These are phyloP conservation scores for Eupithecia dodoneata DNA, from an alignment of 2,888 invertebrate species.

Conservation along the genomic window DNA sequence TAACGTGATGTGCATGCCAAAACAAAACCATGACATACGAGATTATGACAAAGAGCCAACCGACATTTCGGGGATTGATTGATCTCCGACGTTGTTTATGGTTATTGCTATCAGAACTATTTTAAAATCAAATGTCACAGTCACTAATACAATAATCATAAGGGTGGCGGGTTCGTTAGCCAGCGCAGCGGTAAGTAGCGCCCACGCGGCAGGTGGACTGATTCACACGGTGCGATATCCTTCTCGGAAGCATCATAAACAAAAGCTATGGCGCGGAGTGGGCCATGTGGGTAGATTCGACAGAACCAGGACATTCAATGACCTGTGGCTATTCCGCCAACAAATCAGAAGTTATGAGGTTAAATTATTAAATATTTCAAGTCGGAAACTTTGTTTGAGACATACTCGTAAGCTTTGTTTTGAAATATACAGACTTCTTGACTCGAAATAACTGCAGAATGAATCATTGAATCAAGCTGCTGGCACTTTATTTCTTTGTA, in stretches of 20 bases:
- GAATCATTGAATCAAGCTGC: slow-evolving; percentile 23
- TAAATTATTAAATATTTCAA: slow-evolving; percentile 12
- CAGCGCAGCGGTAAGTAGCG: slow-evolving; percentile 51
- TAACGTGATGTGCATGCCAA: slow-evolving; percentile 3
- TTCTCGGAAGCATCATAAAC: slow-evolving; percentile 52
- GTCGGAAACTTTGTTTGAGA: slow-evolving; percentile 1
- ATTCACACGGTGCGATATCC: slow-evolving; percentile 59
- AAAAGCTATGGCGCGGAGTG: slow-evolving; percentile 47
- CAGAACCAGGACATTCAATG: slow-evolving; percentile 39
- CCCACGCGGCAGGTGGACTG: slow-evolving; percentile 52
- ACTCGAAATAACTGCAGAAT: slow-evolving; percentile 12
- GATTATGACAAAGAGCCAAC: slow-evolving; percentile 12
- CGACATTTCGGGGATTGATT: neutral
- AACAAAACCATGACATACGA: slow-evolving; percentile 18
- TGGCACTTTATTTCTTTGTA: slow-evolving; percentile 8
- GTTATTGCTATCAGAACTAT: neutral
- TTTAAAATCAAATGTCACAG: neutral
- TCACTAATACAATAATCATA: slow-evolving; percentile 2
- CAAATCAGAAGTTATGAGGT: slow-evolving; percentile 11
- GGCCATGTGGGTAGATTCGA: slow-evolving; percentile 51
- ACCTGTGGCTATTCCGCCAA: slow-evolving; percentile 36
- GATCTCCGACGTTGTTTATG: neutral
- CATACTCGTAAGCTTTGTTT: neutral
- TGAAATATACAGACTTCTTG: slow-evolving; percentile 11
- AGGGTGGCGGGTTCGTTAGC: slow-evolving; percentile 20